Evolutionary conservation across 1,140 invertebrate genomes (phyloP).

Genomic region (Drosophila ogumai): DNA sequence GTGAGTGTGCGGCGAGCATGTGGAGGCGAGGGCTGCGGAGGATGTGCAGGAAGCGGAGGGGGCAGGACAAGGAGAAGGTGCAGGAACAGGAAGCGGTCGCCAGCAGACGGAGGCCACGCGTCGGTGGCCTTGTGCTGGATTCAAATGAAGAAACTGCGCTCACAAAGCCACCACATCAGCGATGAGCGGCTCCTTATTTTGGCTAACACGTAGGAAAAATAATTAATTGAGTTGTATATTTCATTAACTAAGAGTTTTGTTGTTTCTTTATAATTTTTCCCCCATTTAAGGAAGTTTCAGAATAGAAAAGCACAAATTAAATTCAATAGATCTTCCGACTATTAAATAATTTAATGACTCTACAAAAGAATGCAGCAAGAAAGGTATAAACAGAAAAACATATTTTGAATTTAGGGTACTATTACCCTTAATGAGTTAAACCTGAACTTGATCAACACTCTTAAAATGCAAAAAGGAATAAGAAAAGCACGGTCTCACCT

Average conservation of each 20-base stretch:
- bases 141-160: conserved; percentile 79
- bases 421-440: neutral
- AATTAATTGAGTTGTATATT: neutral
- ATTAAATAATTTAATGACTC: neutral
- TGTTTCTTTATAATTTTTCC: too few species aligned
- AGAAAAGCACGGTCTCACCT: conserved; percentile 17
- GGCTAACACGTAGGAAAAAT: conserved; percentile 1
- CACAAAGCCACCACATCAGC: conserved; percentile 19
- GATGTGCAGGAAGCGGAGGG: conserved; percentile 10
- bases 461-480: too few species aligned
- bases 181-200: conserved; percentile 6
- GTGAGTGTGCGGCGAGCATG: conserved; percentile 12
- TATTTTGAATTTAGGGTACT: too few species aligned
- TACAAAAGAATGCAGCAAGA: too few species aligned
- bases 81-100: conserved; percentile 24
- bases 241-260: too few species aligned
- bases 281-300: too few species aligned
- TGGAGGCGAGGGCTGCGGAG: conserved; percentile 2
- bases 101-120: conserved; percentile 46
- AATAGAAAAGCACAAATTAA: too few species aligned
- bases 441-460: neutral
- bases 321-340: neutral
- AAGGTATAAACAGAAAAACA: too few species aligned
- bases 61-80: neutral
- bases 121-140: conserved; percentile 75